Evolutionary conservation across 2,888 invertebrate species (phyloP).

Genomic region (Drosophila borealis): DNA sequence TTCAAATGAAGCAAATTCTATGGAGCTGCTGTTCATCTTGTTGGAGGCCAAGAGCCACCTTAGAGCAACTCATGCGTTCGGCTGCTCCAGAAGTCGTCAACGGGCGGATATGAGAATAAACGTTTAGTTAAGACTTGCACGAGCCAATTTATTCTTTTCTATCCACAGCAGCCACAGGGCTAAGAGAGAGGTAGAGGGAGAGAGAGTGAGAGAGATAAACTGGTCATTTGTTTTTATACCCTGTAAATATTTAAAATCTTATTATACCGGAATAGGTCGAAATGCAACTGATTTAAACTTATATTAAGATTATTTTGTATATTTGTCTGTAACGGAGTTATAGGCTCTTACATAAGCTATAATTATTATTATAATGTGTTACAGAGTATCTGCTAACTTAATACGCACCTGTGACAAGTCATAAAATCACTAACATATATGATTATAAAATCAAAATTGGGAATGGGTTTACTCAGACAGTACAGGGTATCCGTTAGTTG

Average conservation of each 20-base stretch:
- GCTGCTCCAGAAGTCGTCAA: slow-evolving; percentile 27
- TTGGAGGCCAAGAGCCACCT: slow-evolving; percentile 17
- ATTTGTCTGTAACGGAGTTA: no score
- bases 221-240: neutral
- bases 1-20: slow-evolving; percentile 21
- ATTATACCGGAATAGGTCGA: neutral
- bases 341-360: no score
- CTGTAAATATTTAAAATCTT: neutral
- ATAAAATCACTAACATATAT: no score
- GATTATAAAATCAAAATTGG: no score
- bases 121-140: slow-evolving; percentile 28
- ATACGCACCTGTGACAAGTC: no score
- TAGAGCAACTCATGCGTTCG: slow-evolving; percentile 16
- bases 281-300: no score
- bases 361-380: no score
- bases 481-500: no score
- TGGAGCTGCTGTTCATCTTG: slow-evolving; percentile 2
- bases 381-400: neutral
- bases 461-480: no score
- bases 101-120: slow-evolving; percentile 46
- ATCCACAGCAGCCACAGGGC: neutral
- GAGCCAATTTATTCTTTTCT: slow-evolving; percentile 37
- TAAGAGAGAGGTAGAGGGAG: neutral
- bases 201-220: neutral
- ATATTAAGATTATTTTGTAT: no score